These are phyloP conservation scores for Aspidoscelis tigris DNA, from an alignment of 2,113 vertebrate species.

Conservation along the genomic window DNA sequence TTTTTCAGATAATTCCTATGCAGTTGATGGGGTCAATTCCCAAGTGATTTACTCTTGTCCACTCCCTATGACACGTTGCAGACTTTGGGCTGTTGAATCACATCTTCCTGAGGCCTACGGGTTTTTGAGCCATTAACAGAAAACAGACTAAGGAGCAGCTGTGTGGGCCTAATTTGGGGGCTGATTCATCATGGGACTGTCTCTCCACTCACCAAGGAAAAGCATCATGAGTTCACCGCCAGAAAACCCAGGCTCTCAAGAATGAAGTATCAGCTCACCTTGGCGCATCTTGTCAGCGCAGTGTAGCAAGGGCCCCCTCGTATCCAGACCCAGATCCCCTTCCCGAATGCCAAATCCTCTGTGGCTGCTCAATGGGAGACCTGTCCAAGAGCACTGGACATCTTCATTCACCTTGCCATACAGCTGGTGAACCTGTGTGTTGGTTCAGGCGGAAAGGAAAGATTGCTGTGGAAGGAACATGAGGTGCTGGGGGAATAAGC, in stretches of 20 bases:
- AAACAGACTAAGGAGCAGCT: conserved; percentile 46
- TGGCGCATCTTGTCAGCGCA: too few relatives aligned
- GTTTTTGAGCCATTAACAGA: conserved; percentile 27
- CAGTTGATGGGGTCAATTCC: conserved; percentile 58
- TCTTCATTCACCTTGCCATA: background rate
- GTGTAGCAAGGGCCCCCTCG: too few relatives aligned
- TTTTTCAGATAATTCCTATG: conserved; percentile 51
- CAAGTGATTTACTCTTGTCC: conserved; percentile 66
- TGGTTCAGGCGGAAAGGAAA: background rate
- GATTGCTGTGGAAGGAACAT: background rate
- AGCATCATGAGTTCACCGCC: background rate
- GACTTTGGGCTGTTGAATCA: conserved; percentile 45
- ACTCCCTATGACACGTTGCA: conserved; percentile 62
- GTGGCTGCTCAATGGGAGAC: background rate
- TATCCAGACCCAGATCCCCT: too few relatives aligned
- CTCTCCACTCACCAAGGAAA: background rate
- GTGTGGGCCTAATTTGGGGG: conserved; percentile 28
- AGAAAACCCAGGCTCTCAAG: background rate
- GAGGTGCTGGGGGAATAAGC: background rate
- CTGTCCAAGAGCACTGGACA: background rate
- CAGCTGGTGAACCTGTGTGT: background rate
- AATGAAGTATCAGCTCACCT: background rate
- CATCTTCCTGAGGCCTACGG: conserved; percentile 40
- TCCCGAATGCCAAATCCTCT: too few relatives aligned
- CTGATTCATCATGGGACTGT: background rate